Percentiles rank a stretch among this genome's conserved stretches.
These are phyloP conservation scores for Simalia tracyae DNA, from an alignment of 2,797 vertebrate genomes.

Conservation along the genomic window DNA sequence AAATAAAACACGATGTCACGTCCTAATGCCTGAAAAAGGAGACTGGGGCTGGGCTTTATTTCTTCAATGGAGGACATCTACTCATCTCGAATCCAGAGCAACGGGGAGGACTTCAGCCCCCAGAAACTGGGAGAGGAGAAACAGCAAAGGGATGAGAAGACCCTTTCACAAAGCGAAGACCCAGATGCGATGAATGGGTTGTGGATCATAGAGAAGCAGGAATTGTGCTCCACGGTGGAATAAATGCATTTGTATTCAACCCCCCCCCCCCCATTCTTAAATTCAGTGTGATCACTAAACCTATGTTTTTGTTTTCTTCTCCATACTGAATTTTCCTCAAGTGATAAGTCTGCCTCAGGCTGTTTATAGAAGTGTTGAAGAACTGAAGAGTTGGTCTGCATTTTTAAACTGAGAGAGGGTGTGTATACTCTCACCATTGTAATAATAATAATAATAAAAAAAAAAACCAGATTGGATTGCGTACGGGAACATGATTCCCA, in stretches of 20 bases:
- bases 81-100: accelerated
- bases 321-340: accelerated
- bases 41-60: too few species aligned
- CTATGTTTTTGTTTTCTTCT: neutral
- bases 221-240: neutral
- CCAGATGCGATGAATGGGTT: too few species aligned
- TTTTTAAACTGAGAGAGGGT: neutral
- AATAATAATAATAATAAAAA: neutral
- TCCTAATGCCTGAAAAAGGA: neutral
- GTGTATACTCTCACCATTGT: neutral
- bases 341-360: slow-evolving; percentile 6
- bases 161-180: neutral
- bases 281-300: neutral
- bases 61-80: neutral
- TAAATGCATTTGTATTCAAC: too few species aligned
- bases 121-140: neutral
- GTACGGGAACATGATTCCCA: slow-evolving; percentile 7
- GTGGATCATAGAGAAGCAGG: accelerated
- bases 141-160: neutral
- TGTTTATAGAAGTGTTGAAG: neutral
- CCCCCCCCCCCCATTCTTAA: neutral
- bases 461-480: neutral
- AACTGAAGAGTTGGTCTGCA: slow-evolving; percentile 16
- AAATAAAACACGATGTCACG: neutral
- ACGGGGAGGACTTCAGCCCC: accelerated